Evolutionary conservation across 2,113 vertebrate genomes (phyloP), one percentile per base, ranked within the genome.

Genomic region (Promerops cafer): DNA sequence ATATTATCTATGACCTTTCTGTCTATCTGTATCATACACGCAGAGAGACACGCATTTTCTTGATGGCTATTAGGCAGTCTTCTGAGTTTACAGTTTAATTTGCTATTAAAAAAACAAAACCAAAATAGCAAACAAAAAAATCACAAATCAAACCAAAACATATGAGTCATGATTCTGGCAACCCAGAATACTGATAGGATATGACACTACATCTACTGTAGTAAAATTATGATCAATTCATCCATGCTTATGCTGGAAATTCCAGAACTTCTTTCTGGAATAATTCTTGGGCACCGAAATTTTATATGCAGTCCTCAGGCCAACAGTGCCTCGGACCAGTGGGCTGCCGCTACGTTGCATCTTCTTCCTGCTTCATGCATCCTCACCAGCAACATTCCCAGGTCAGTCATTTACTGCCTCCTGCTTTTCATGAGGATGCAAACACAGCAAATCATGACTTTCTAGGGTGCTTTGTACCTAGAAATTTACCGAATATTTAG

Each of bases 291-390:
- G 16, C 27, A 33, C 16, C 42, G 65, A 16, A 16, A 49, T 14
- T 40, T 53, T 16, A 31, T 3, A n/a, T 3, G 5, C 10, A 42
- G 10, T 2, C 2, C 2, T 45, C 24, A 27, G 23, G 40, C 31
- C 44, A 17, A 2, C 49, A 35, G 53, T 33, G 61, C 61, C 75
- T 50, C 27, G 59, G 77, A 83, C 28, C 78, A 83, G 71, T 45
- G 53, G 37, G 42, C 37, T 94, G 87, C 30, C 69, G 50, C 42
- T 31, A 16, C 52, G 20, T 5, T 50, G 44, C 56, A 61, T 56
- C 84, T 39, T 93, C 88, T 44, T 91, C 81, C 84, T 90, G 59
- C 89, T 91, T 75, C 93, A 37, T 52, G 77, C 80, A 93, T 60
- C 89, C 77, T 56, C 94, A 94, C 35, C 80, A 84, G 56, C 85